Conservation (phyloP, 2,888 invertebrate genomes). For the Hirtodrosophila duncani region DNA sequence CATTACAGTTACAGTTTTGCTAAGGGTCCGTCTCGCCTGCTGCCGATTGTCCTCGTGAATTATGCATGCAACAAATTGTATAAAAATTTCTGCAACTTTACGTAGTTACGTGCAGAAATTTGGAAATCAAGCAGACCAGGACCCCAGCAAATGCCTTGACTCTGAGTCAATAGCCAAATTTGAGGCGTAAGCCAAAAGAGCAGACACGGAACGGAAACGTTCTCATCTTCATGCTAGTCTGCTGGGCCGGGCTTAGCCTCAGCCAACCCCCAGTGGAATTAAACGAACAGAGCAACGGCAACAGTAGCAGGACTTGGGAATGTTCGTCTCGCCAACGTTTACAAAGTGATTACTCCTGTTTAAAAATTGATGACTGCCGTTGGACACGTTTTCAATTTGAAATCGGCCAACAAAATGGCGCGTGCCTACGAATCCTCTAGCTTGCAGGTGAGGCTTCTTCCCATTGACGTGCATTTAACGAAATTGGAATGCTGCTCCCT, state of each 20-base stretch:
- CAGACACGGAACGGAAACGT: slow-evolving; percentile 14
- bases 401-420: slow-evolving; percentile 38
- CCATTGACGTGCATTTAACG: slow-evolving; percentile 32
- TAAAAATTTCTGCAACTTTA: slow-evolving; percentile 74
- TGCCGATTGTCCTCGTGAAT: slow-evolving; percentile 61
- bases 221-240: slow-evolving; percentile 3
- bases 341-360: slow-evolving; percentile 75
- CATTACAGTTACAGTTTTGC: too few species aligned
- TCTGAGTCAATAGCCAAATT: slow-evolving; percentile 35
- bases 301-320: slow-evolving; percentile 13
- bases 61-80: slow-evolving; percentile 75
- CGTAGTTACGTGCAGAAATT: slow-evolving; percentile 73
- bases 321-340: slow-evolving; percentile 52
- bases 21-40: slow-evolving; percentile 38
- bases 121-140: slow-evolving; percentile 51
- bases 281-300: too few species aligned
- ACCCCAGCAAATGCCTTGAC: slow-evolving; percentile 5
- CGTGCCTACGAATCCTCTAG: slow-evolving; percentile 3
- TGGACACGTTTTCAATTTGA: slow-evolving; percentile 76
- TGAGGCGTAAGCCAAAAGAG: slow-evolving; percentile 45
- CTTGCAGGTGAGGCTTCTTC: slow-evolving; percentile 32
- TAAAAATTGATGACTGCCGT: slow-evolving; percentile 74
- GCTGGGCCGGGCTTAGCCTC: slow-evolving; percentile 28
- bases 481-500: slow-evolving; percentile 50
- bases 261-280: slow-evolving; percentile 49